Base-by-base conservation (phyloP, 2,888 invertebrate genomes). In the Lucinisca nassula region DNA sequence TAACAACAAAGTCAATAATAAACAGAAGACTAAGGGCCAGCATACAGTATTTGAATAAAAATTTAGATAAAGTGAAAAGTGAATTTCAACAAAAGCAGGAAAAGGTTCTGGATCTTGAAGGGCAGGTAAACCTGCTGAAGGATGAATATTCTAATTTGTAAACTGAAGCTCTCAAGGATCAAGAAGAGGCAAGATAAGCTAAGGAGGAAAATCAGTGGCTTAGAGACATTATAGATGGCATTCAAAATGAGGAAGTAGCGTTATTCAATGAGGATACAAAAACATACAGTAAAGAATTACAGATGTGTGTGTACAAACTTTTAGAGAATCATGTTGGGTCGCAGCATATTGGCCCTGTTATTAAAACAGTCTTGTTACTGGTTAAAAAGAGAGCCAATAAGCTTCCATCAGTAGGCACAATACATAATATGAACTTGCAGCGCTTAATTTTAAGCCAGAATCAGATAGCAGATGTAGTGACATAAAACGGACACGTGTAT, bases 361-460 rank as follows among this genome's bases (percentile, higher is more conserved):
- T 80, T 27, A 27, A 38, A 38, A 72, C 76, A 38, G 79, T 80
- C 38, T 37, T 79, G 12, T 51, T 35, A 38, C 24, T 85, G 35
- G 55, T 72, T 30, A 75, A 74, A 27, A 80, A 85, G 40, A 75
- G 51, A 24, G 55, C 79, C 10, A 77, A 75, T 45, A 76, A 61
- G 51, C 70, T 81, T n/a, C 78, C 81, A 4, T 35, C n/a, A 58
- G 77, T 73, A 24, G 49, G 74, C 27, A 85, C 81, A 10, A 58
- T 85, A 10, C 76, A 81, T 49, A 80, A 77, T 55, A 85, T 81
- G 77, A 73, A 80, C 40, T 70, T 81, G 58, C 82, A 82, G 40
- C 72, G 79, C 78, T 74, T 82, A 17, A 61, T 70, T 61, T 37
- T 85, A 30, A 24, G 27, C 10, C 14, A 87, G 14, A 84, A 84